Percentiles rank a stretch among this genome's conserved stretches.
phyloP scores from a whole-genome alignment of 2,797 vertebrate genomes.

The Tokudaia muenninki region DNA sequence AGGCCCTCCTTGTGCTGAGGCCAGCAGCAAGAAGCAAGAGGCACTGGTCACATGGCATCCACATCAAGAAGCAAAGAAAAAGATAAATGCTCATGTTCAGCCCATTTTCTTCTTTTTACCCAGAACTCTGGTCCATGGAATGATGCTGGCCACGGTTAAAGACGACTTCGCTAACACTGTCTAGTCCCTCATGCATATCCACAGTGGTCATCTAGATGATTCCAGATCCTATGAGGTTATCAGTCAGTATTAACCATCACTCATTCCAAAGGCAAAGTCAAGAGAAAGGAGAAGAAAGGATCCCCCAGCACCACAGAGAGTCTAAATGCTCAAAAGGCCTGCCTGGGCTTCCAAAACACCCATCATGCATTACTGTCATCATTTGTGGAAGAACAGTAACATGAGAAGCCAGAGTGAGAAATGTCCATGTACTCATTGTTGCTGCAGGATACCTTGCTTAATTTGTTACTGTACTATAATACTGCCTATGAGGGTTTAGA shows the following conservation, averaged over 20 bases:
- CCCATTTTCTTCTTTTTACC: not conserved
- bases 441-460: not conserved
- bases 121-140: not conserved
- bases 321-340: not conserved
- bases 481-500: no score
- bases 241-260: not conserved
- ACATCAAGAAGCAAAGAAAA: not conserved
- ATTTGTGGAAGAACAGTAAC: not conserved
- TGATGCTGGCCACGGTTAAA: not conserved
- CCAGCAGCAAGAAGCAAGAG: not conserved
- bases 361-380: not conserved
- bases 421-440: not conserved
- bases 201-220: not conserved
- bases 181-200: not conserved
- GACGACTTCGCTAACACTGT: no score
- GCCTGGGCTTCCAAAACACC: not conserved
- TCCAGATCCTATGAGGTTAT: not conserved
- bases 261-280: not conserved
- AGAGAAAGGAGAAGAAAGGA: not conserved
- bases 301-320: not conserved
- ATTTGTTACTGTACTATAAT: no score
- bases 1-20: not conserved
- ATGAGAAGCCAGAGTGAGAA: not conserved
- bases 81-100: not conserved
- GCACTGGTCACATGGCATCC: not conserved